Conservation (phyloP, 2,888 invertebrate genomes). For the Venusia cambrica region DNA sequence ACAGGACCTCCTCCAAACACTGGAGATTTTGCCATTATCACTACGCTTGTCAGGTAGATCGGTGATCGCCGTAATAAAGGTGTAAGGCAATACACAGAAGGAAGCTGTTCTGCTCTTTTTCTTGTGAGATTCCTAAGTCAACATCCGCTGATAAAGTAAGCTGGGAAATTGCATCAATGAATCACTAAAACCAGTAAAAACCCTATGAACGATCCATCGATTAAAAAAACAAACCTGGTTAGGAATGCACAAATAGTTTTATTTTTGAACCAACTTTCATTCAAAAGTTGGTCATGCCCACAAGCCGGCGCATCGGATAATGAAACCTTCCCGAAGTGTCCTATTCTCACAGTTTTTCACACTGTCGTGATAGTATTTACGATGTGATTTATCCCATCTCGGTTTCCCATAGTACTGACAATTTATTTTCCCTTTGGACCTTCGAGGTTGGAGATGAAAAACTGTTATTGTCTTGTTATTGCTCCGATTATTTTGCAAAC, state of each 20-base stretch:
- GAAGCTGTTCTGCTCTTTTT: too few species aligned
- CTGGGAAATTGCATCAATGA: constrained; percentile 3
- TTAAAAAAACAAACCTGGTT: constrained; percentile 24
- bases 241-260: constrained; percentile 33
- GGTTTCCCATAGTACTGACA: constrained; percentile 74
- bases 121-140: too few species aligned
- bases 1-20: too few species aligned
- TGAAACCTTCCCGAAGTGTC: constrained; percentile 61
- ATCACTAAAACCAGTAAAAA: constrained; percentile 7
- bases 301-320: constrained; percentile 48
- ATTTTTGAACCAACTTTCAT: constrained; percentile 38
- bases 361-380: constrained; percentile 72
- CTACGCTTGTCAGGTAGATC: too few species aligned
- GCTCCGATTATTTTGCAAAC: not conserved
- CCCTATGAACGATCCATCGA: constrained; percentile 11
- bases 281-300: constrained; percentile 53
- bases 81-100: too few species aligned
- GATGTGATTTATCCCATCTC: constrained; percentile 68
- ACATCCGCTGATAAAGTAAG: too few species aligned
- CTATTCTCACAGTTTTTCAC: constrained; percentile 60
- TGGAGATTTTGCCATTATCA: too few species aligned
- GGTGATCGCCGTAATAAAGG: too few species aligned
- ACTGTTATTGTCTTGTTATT: constrained; percentile 30
- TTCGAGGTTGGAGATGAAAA: constrained; percentile 37
- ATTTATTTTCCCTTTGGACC: constrained; percentile 60